Base-by-base conservation (phyloP, 2,888 invertebrate genomes). In the Sinelater perroti region DNA sequence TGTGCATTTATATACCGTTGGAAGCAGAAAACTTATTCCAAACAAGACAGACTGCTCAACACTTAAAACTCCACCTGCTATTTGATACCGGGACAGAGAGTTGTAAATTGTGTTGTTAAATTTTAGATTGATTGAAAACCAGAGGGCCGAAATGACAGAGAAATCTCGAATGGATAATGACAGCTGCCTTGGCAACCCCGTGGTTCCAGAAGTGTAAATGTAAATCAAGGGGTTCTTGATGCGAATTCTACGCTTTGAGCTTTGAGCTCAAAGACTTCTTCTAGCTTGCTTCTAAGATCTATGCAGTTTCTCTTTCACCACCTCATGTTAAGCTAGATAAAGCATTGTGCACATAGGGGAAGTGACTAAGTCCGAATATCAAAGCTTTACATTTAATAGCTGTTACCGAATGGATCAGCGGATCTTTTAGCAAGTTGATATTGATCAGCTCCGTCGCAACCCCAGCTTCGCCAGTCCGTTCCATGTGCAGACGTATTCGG, bases 181-280 rank as follows among this genome's bases (percentile, higher is more conserved):
- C 90, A 17, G 97, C 98, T 21, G 97, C 97, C 74, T 97, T 98
- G 97, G 97, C 80, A 97, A 82, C 5, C 98, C 98, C 0, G 98
- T 99, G 3, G 97, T 97, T 3, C 97, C 96, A 2, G 94, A 94
- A 0, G 98, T 99, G 77, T 92, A 97, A 68, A 97, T 93, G 74
- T 93, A 95, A 40, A 95, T 82, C 51, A 96, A 80, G 51, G 86
- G 87, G 72, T 91, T 91, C 64, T 81, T 83, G 3, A 81, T 75
- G 14, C 45, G 58, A 14, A 35, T 7, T 14, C 36, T n/a, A 6
- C 4, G 26, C 31, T 18, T 16, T 16, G 28, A 11, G 44, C 49
- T 38, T 49, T 6, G 1, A 17, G 21, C n/a, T 20, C 11, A 8
- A 45, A 36, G 10, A 50, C 30, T 4, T 60, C 46, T 33, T 62